phyloP scores from a whole-genome alignment of 2,888 invertebrate species.

The Byasa hedistus region DNA sequence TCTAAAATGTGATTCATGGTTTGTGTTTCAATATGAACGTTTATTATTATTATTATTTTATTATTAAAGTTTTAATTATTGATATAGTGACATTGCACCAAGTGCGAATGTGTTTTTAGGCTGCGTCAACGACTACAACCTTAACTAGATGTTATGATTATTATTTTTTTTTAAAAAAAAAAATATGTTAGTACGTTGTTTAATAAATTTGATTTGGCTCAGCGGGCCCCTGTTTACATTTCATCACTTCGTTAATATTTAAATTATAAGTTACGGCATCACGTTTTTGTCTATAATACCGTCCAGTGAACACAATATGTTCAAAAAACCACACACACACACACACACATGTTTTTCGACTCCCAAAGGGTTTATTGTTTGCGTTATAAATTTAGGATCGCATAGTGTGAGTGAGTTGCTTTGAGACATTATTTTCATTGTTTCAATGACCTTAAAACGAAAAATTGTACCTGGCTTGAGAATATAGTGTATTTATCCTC shows the following conservation, averaged over 20 bases:
- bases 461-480: slow-evolving; percentile 40
- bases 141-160: slow-evolving; percentile 41
- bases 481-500: slow-evolving; percentile 25
- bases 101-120: slow-evolving; percentile 68
- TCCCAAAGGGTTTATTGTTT: slow-evolving; percentile 13
- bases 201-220: slow-evolving; percentile 44
- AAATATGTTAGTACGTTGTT: slow-evolving; percentile 38
- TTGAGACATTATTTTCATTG: not conserved
- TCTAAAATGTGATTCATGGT: slow-evolving; percentile 61
- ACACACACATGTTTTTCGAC: slow-evolving; percentile 14
- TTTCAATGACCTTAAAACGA: slow-evolving; percentile 35
- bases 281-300: slow-evolving; percentile 68
- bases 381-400: slow-evolving; percentile 1
- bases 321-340: too few species aligned
- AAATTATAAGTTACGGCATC: slow-evolving; percentile 55
- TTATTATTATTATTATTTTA: slow-evolving; percentile 48
- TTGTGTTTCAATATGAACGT: slow-evolving; percentile 62
- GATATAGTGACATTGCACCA: slow-evolving; percentile 63
- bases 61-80: slow-evolving; percentile 48
- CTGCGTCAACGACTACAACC: slow-evolving; percentile 64
- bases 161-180: slow-evolving; percentile 34
- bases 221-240: slow-evolving; percentile 44
- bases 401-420: too few species aligned
- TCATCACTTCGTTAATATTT: slow-evolving; percentile 44
- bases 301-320: slow-evolving; percentile 65